A percentile compares a stretch with the other conserved stretches of the same genome.
Evolutionary conservation across 2,888 invertebrate genomes (phyloP).

Genomic region (Macaria notata): DNA sequence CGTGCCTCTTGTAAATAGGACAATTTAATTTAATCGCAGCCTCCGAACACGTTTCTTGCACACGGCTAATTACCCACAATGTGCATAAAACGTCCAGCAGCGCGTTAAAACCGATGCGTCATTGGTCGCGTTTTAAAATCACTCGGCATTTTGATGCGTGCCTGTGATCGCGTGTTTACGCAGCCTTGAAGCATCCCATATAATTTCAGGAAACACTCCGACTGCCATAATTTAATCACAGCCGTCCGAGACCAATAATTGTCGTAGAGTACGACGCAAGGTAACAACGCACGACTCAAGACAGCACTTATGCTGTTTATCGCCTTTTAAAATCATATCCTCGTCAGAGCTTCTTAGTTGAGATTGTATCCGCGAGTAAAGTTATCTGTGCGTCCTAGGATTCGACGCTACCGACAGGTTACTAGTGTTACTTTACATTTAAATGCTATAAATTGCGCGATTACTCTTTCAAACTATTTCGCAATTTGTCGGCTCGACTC

Average conservation of each 20-base stretch:
- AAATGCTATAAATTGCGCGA: conserved; percentile 41
- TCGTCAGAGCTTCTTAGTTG: too few relatives aligned
- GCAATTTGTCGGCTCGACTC: conserved; percentile 33
- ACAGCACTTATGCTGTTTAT: too few relatives aligned
- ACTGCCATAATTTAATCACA: conserved; percentile 81
- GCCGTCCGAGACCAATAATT: conserved; percentile 75
- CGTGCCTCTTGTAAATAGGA: conserved; percentile 37
- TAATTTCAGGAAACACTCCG: conserved; percentile 80
- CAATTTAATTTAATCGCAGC: conserved; percentile 31
- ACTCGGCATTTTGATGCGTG: conserved; percentile 73
- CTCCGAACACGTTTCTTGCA: conserved; percentile 27
- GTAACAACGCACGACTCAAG: too few relatives aligned
- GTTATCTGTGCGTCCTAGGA: conserved; percentile 51
- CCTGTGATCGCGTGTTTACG: conserved; percentile 71
- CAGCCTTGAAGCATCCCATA: conserved; percentile 79
- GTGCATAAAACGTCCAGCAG: conserved; percentile 58
- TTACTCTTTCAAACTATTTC: conserved; percentile 45
- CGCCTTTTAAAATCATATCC: too few relatives aligned
- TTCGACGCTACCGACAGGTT: conserved; percentile 44
- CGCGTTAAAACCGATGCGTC: conserved; percentile 78
- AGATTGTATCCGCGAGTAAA: too few relatives aligned
- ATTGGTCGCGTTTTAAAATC: conserved; percentile 72
- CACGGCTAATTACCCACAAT: conserved; percentile 48
- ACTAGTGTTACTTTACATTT: conserved; percentile 39
- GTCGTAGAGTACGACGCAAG: conserved; percentile 70